A percentile compares a stretch with the other conserved stretches of the same genome.
phyloP scores from a whole-genome alignment of 1,140 invertebrate species.

The Drosophila nigromelanica region DNA sequence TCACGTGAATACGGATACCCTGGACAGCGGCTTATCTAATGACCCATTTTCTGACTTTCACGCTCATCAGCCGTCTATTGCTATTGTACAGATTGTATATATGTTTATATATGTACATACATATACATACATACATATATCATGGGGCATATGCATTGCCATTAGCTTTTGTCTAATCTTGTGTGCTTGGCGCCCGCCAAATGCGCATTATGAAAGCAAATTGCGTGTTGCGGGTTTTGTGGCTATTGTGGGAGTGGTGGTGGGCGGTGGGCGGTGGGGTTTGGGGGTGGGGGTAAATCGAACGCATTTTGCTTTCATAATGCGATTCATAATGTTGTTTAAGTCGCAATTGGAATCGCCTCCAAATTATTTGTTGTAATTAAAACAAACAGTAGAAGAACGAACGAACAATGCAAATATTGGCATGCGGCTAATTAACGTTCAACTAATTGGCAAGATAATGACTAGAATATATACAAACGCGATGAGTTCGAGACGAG shows the following conservation, averaged over 20 bases:
- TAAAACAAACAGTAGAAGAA: slow-evolving; percentile 46
- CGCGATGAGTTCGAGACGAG: slow-evolving; percentile 4
- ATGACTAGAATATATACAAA: slow-evolving; percentile 44
- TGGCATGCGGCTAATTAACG: slow-evolving; percentile 56
- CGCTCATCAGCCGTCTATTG: slow-evolving; percentile 20
- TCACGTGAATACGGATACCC: slow-evolving; percentile 54
- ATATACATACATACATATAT: slow-evolving; percentile 18
- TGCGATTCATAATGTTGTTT: slow-evolving; percentile 8
- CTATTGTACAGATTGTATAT: not conserved
- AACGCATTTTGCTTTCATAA: slow-evolving; percentile 34
- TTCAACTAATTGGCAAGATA: slow-evolving; percentile 64
- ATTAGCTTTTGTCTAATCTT: slow-evolving; percentile 67
- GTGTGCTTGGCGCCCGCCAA: slow-evolving; percentile 39
- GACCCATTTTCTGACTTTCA: slow-evolving; percentile 45
- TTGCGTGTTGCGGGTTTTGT: slow-evolving; percentile 40
- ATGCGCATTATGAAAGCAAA: slow-evolving; percentile 58
- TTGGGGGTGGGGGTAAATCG: too few relatives aligned
- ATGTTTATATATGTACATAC: slow-evolving; percentile 9
- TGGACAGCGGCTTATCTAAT: slow-evolving; percentile 39
- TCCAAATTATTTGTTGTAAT: slow-evolving; percentile 46
- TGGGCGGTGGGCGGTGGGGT: not conserved
- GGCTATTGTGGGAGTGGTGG: not conserved
- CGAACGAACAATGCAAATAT: slow-evolving; percentile 64
- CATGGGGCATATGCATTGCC: slow-evolving; percentile 36
- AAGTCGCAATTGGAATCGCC: slow-evolving; percentile 37